Evolutionary conservation across 2,888 invertebrate genomes (phyloP), one percentile per base, ranked within the genome.

Genomic region (Polyploca ridens): DNA sequence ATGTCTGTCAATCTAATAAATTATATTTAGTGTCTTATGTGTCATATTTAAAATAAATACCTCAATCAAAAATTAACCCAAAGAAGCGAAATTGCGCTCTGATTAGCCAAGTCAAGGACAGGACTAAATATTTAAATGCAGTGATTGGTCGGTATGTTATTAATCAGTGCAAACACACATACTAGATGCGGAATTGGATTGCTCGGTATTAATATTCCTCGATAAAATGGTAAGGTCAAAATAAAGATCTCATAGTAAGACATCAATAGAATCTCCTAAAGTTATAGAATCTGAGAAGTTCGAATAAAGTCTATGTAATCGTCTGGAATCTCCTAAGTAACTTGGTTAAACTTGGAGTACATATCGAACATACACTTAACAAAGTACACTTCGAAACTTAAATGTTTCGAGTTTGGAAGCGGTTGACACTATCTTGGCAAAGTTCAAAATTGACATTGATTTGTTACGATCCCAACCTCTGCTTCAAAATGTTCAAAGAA

Each of bases 401-500:
- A 54, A 54, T 54, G 54, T 54, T 44, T 44, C 27, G 62, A 38
- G 38, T 62, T 54, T 54, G 54, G 19, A 54, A 54, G 14, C 54
- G 54, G 54, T 54, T n/a, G 16, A 54, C 54, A 54, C 54, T 54
- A 54, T 54, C 54, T 54, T 54, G 54, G 19, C 54, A 54, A 54
- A 54, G 54, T 54, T 54, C 54, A 54, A 14, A 19, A 19, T 19
- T 16, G 41, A 27, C 61, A 27, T 16, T 61, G 61, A 61, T 61
- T 61, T 61, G 61, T 60, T 41, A 41, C 41, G 13, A 61, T n/a
- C 6, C 5, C 16, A n/a, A 6, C 54, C 27, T 16, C 41, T 41
- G 38, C 33, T 7, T 41, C 13, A 38, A 62, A 54, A 63, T 64
- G 67, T 58, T 63, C 67, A 65, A 60, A 65, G 62, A 74, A 73